These are phyloP conservation scores for Pseudobourletiella spinata DNA, from an alignment of 1,140 invertebrate genomes.

Conservation along the genomic window DNA sequence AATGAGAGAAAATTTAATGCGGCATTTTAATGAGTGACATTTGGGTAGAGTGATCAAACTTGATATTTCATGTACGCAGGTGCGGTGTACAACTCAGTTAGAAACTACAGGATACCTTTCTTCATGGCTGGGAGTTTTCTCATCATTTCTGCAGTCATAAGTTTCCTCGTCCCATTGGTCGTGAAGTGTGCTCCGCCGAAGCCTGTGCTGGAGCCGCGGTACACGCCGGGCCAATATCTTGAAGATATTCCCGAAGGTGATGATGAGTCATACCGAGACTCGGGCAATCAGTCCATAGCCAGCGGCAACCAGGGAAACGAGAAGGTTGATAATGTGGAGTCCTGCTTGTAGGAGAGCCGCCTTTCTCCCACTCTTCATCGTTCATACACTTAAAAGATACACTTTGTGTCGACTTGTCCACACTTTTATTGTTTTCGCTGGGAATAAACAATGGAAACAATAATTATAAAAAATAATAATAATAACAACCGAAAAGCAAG, in stretches of 20 bases:
- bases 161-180: conserved; percentile 70
- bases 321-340: background rate
- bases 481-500: too few species aligned
- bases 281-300: background rate
- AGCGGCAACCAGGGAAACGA: background rate
- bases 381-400: too few species aligned
- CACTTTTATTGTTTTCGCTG: too few species aligned
- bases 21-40: too few species aligned
- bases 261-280: conserved; percentile 39
- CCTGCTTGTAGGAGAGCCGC: conserved; percentile 6
- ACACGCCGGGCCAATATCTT: conserved; percentile 68
- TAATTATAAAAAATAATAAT: too few species aligned
- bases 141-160: conserved; percentile 68
- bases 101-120: conserved; percentile 79
- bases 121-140: conserved; percentile 85
- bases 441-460: too few species aligned
- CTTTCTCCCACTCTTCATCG: too few species aligned
- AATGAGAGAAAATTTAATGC: conserved; percentile 12
- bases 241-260: conserved; percentile 60
- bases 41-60: too few species aligned
- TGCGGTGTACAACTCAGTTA: conserved; percentile 75
- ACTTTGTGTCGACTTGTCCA: too few species aligned
- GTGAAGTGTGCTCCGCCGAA: conserved; percentile 51
- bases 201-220: conserved; percentile 58
- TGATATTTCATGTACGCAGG: too few species aligned